These are phyloP conservation scores for Haliclona indistincta DNA, from an alignment of 37 sponge, comb jelly and placozoan species.

Conservation along the genomic window DNA sequence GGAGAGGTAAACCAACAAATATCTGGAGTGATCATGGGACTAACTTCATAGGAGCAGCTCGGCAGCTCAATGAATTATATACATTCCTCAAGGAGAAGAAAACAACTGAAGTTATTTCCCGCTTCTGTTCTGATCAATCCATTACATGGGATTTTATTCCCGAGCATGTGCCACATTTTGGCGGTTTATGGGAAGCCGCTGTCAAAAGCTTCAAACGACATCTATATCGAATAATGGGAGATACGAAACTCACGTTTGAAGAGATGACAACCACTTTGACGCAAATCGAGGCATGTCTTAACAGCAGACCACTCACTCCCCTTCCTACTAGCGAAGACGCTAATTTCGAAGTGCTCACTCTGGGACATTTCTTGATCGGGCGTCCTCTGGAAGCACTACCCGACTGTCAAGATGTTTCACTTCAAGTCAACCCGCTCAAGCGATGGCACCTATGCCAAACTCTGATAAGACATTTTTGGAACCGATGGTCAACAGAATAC, in stretches of 20 bases:
- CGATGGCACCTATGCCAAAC: slow-evolving; percentile 26
- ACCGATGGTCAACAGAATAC: slow-evolving; percentile 18
- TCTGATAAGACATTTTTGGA: slow-evolving; percentile 28
- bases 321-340: slow-evolving; percentile 24
- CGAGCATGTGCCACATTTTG: slow-evolving; percentile 33
- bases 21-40: slow-evolving; percentile 60
- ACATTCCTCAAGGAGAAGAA: slow-evolving; percentile 12
- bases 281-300: slow-evolving; percentile 28
- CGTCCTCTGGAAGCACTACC: too few species aligned
- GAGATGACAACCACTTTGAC: slow-evolving; percentile 11
- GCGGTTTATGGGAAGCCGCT: slow-evolving; percentile 39
- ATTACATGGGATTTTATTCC: slow-evolving; percentile 39
- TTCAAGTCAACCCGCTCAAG: too few species aligned
- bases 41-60: slow-evolving; percentile 36
- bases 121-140: slow-evolving; percentile 31
- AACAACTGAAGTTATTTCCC: slow-evolving; percentile 17
- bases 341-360: slow-evolving; percentile 32
- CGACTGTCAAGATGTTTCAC: too few species aligned
- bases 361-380: slow-evolving; percentile 43
- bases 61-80: slow-evolving; percentile 25
- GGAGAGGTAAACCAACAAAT: slow-evolving; percentile 34
- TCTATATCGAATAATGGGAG: not conserved
- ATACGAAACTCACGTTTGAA: slow-evolving; percentile 8
- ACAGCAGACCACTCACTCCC: slow-evolving; percentile 17
- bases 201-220: slow-evolving; percentile 21